phyloP scores from a whole-genome alignment of 2,888 invertebrate genomes.

The Drosophila quinaria region DNA sequence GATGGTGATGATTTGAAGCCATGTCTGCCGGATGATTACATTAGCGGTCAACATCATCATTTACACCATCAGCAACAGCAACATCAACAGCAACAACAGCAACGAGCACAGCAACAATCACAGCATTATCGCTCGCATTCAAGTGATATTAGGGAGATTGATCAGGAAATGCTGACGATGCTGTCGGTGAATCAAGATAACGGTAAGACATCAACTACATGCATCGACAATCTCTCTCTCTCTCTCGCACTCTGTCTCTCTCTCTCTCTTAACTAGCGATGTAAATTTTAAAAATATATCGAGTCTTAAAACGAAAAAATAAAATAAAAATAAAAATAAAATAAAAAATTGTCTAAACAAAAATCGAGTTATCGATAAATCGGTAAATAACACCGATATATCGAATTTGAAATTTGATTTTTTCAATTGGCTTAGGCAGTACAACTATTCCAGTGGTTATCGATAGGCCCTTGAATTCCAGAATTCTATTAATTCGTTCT shows the following conservation, averaged over 20 bases:
- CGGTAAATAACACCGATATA: too few relatives aligned
- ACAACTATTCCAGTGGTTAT: too few relatives aligned
- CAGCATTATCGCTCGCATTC: conserved; percentile 86
- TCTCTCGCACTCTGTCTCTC: neutral
- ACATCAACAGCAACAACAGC: conserved; percentile 58
- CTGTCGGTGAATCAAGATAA: conserved; percentile 89
- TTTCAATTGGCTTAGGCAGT: too few relatives aligned
- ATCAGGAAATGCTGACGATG: conserved; percentile 92
- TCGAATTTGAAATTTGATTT: too few relatives aligned
- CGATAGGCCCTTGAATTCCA: too few relatives aligned
- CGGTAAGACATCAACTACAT: conserved; percentile 85
- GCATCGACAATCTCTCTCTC: neutral
- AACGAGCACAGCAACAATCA: conserved; percentile 67
- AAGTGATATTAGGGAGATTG: conserved; percentile 85
- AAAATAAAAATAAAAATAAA: too few relatives aligned
- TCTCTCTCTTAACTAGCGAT: neutral
- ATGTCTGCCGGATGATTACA: conserved; percentile 88
- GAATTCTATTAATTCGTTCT: too few relatives aligned
- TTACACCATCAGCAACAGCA: conserved; percentile 64
- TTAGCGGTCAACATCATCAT: conserved; percentile 82
- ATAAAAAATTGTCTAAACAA: too few relatives aligned
- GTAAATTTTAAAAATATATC: too few relatives aligned
- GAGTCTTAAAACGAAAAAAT: too few relatives aligned
- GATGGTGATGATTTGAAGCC: conserved; percentile 89
- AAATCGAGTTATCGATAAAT: too few relatives aligned